phyloP scores from a whole-genome alignment of 2,113 vertebrate species.

The Pseudorhombus dupliciocellatus region DNA sequence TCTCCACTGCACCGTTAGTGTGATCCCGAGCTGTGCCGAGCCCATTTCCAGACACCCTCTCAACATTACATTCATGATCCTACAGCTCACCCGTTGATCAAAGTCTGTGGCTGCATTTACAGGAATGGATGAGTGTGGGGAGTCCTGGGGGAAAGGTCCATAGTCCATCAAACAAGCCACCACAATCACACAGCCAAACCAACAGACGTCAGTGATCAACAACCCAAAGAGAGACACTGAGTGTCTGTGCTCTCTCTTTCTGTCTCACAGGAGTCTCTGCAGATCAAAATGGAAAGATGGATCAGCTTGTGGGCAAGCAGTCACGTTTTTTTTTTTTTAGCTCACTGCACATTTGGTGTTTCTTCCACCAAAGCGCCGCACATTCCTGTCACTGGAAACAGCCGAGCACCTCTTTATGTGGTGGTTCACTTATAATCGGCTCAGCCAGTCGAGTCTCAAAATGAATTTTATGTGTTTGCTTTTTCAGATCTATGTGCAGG shows the following conservation, averaged over 20 bases:
- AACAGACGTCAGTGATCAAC: conserved; percentile 45
- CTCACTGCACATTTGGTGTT: conserved; percentile 37
- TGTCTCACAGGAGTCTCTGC: conserved; percentile 14
- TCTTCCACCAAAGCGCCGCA: conserved; percentile 37
- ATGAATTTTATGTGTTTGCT: conserved; percentile 17
- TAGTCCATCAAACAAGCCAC: conserved; percentile 45
- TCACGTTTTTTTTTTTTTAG: conserved; percentile 42
- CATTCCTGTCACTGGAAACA: conserved; percentile 30
- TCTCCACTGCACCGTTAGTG: conserved; percentile 40
- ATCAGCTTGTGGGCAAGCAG: conserved; percentile 22
- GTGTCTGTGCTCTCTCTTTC: neutral
- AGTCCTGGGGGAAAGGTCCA: conserved; percentile 45
- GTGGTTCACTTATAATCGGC: conserved; percentile 28
- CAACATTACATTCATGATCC: conserved; percentile 50
- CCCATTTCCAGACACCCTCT: conserved; percentile 52
- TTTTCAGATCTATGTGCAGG: conserved; percentile 9
- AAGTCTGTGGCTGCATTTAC: conserved; percentile 59
- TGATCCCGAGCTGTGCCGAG: conserved; percentile 45
- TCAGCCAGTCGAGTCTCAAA: conserved; percentile 2
- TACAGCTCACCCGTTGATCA: conserved; percentile 62
- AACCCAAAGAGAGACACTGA: conserved; percentile 16
- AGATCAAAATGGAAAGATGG: conserved; percentile 44
- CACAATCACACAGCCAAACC: conserved; percentile 50
- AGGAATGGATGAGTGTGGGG: conserved; percentile 50
- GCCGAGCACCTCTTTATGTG: conserved; percentile 21